These are phyloP conservation scores for Propithecus perrieri DNA, from an alignment of 2,797 vertebrate genomes.

Conservation along the genomic window DNA sequence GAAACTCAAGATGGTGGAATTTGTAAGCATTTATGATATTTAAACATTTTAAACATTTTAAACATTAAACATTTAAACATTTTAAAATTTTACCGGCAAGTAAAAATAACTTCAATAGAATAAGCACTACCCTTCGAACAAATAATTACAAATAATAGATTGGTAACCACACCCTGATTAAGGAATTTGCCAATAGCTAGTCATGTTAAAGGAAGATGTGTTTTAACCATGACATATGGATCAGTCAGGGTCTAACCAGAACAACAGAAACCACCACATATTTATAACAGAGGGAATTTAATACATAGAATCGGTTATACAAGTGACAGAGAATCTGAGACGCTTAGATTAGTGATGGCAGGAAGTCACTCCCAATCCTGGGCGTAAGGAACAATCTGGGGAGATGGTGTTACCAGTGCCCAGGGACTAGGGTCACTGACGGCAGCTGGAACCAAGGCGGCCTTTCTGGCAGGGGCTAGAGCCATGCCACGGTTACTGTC, in stretches of 20 bases:
- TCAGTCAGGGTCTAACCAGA: neutral
- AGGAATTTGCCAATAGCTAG: neutral
- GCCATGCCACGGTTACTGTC: neutral
- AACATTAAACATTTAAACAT: neutral
- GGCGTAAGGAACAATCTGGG: neutral
- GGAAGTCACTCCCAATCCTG: neutral
- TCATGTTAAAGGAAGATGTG: neutral
- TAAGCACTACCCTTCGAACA: neutral
- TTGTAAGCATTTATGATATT: neutral
- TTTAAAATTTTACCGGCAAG: neutral
- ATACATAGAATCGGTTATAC: neutral
- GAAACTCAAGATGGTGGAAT: neutral
- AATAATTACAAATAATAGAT: conserved; percentile 12
- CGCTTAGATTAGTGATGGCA: neutral
- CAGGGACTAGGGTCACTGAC: neutral
- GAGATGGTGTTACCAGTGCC: neutral
- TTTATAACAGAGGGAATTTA: neutral
- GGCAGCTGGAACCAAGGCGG: neutral
- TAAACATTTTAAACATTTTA: conserved; percentile 1
- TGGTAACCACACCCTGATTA: neutral
- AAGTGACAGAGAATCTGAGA: neutral
- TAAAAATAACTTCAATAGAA: conserved; percentile 23
- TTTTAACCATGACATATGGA: neutral
- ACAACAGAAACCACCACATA: neutral
- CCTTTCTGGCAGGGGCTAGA: neutral